Conservation (phyloP, 2,797 vertebrate species). For the Discoglossus pictus region DNA sequence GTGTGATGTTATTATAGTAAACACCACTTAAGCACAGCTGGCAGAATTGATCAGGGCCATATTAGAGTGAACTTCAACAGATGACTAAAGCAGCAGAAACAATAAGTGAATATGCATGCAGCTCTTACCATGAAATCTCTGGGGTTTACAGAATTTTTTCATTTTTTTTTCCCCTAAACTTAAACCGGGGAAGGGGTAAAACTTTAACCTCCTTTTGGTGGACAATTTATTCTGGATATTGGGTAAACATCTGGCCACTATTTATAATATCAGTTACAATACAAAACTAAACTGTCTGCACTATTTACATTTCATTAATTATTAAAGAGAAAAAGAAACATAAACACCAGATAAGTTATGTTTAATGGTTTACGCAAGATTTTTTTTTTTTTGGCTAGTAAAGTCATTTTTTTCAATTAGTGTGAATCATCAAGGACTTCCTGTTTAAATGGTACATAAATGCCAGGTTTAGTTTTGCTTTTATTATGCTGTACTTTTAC, state of each 20-base stretch:
- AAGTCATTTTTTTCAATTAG: slow-evolving; percentile 81
- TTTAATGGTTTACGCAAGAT: slow-evolving; percentile 92
- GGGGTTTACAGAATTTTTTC: slow-evolving; percentile 85
- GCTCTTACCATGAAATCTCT: slow-evolving; percentile 79
- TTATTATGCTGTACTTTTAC: slow-evolving; percentile 67
- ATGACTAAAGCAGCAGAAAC: slow-evolving; percentile 93
- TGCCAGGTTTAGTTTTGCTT: slow-evolving; percentile 62
- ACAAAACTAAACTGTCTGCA: slow-evolving; percentile 81
- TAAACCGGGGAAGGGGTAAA: slow-evolving; percentile 77
- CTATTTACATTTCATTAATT: slow-evolving; percentile 98
- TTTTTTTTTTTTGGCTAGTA: slow-evolving; percentile 70
- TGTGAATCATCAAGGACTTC: slow-evolving; percentile 86
- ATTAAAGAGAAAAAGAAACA: slow-evolving; percentile 78
- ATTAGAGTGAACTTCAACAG: slow-evolving; percentile 85
- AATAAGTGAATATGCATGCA: slow-evolving; percentile 95
- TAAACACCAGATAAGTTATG: slow-evolving; percentile 90
- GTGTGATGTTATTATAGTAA: slow-evolving; percentile 89
- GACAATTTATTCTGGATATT: slow-evolving; percentile 79
- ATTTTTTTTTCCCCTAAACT: slow-evolving; percentile 86
- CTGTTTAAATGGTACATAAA: slow-evolving; percentile 82
- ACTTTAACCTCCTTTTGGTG: slow-evolving; percentile 82
- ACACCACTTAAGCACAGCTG: slow-evolving; percentile 92
- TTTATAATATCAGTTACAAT: slow-evolving; percentile 75
- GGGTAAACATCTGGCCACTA: slow-evolving; percentile 90
- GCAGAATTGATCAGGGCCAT: slow-evolving; percentile 89